Conservation (phyloP, 2,888 invertebrate genomes). For the Antheraea assamensis region DNA sequence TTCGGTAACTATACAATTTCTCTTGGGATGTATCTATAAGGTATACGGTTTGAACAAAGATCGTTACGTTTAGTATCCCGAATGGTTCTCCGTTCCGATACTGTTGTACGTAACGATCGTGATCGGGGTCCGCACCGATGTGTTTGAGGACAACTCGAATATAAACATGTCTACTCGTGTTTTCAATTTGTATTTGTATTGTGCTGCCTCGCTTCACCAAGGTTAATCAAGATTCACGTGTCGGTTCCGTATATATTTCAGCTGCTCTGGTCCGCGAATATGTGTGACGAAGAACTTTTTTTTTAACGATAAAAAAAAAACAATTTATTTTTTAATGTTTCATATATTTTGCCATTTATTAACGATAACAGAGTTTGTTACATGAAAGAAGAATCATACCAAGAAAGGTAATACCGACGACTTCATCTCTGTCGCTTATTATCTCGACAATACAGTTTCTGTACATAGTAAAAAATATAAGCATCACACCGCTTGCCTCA, state of each 20-base stretch:
- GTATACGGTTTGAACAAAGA: constrained; percentile 50
- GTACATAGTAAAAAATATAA: too few species aligned
- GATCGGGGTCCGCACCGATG: constrained; percentile 31
- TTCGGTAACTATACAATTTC: constrained; percentile 50
- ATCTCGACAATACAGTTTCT: too few species aligned
- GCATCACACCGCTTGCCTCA: too few species aligned
- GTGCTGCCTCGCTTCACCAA: neutral
- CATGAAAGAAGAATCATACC: too few species aligned
- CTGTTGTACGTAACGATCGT: constrained; percentile 44
- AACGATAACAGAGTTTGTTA: too few species aligned
- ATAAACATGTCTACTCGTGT: constrained; percentile 30
- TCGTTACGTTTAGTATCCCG: constrained; percentile 45
- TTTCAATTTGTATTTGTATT: constrained; percentile 27
- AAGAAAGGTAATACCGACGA: too few species aligned
- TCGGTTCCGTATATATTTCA: neutral
- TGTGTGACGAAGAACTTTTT: neutral
- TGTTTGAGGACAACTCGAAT: constrained; percentile 30
- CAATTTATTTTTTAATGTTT: too few species aligned
- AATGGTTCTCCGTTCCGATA: constrained; percentile 35
- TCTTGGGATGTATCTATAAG: constrained; percentile 54
- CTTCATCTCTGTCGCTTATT: too few species aligned
- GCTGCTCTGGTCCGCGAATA: neutral
- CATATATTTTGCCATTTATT: too few species aligned
- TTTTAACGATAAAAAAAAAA: too few species aligned
- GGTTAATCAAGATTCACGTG: constrained; percentile 15